Base-by-base conservation (phyloP, 1,140 invertebrate genomes). In the Musca vetustissima region DNA sequence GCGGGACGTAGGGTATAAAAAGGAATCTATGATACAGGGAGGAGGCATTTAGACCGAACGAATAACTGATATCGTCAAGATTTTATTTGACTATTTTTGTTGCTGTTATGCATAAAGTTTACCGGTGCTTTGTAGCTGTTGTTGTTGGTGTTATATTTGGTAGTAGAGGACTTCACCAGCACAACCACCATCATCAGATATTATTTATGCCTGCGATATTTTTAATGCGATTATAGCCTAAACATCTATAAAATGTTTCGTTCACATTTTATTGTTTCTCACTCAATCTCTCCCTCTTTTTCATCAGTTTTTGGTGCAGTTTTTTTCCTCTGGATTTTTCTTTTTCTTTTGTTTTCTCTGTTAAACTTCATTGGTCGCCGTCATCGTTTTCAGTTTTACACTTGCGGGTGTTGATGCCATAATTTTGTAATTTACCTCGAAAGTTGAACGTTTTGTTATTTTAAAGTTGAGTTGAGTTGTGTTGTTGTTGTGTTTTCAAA, bases 181-280 rank as follows among this genome's bases (percentile, higher is more conserved):
- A 13, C 36, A 4, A 43, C 36, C 36, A 43, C 36, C 36, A 43
- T 43, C 36, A 61, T 61, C 57, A 61, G 57, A 61, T 61, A 61
- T 61, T 61, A 61, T 61, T 61, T 61, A 61, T 61, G 57, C 57
- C 22, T 61, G 57, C 57, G 57, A n/a, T 43, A 61, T 61, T 61
- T 61, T 61, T 61, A 61, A 61, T 61, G 57, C 57, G 28, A 61
- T 61, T 61, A 61, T 61, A 61, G 57, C 28, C 28, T 61, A 61
- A 61, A 61, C 57, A 57, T 57, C 53, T 57, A 57, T 57, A 57
- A 57, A 57, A 57, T 28, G 53, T 57, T 57, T 55, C 36, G 52
- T 24, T 21, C 14, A 8, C 11, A 22, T 53, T 53, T 53, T 28
- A 28, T 28, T 28, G 3, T 28, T 28, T 28, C 8, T 28, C 22